Conservation (phyloP, 1,140 invertebrate genomes). For the Cephus cinctus region DNA sequence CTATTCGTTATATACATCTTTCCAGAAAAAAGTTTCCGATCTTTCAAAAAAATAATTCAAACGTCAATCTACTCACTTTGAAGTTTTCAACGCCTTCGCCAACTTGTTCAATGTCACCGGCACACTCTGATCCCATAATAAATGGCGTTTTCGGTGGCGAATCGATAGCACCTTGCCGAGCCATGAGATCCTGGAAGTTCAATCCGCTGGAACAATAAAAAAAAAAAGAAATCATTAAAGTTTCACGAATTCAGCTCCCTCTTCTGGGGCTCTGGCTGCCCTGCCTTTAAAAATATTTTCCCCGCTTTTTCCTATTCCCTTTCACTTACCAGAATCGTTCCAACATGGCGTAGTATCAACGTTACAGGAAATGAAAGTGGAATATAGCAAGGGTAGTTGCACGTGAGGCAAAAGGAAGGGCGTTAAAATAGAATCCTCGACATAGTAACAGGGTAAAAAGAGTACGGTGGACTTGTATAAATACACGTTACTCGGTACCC, state of each 20-base stretch:
- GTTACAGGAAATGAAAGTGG: no score
- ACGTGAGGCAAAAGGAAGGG: no score
- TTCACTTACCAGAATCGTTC: no score
- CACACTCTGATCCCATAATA: slow-evolving; percentile 85
- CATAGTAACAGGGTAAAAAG: slow-evolving; percentile 16
- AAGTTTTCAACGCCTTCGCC: slow-evolving; percentile 82
- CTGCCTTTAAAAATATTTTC: no score
- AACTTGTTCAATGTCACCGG: slow-evolving; percentile 78
- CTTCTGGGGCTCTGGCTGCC: no score
- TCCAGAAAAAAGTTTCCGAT: no score
- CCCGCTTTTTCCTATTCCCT: no score
- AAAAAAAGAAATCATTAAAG: slow-evolving; percentile 9
- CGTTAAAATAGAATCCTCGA: slow-evolving; percentile 32
- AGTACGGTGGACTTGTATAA: slow-evolving; percentile 23
- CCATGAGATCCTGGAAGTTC: slow-evolving; percentile 85
- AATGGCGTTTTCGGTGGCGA: slow-evolving; percentile 82
- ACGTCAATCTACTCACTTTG: slow-evolving; percentile 62
- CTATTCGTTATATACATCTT: no score
- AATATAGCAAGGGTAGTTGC: slow-evolving; percentile 13
- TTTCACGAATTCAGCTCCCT: slow-evolving; percentile 6
- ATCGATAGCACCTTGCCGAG: slow-evolving; percentile 80
- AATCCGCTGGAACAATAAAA: slow-evolving; percentile 64
- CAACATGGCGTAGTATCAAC: no score
- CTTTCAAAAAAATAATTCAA: no score
- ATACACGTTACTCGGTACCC: slow-evolving; percentile 21